Evolutionary conservation across 2,113 vertebrate genomes (phyloP), one percentile per base, ranked within the genome.

Genomic region (Nesoenas mayeri): DNA sequence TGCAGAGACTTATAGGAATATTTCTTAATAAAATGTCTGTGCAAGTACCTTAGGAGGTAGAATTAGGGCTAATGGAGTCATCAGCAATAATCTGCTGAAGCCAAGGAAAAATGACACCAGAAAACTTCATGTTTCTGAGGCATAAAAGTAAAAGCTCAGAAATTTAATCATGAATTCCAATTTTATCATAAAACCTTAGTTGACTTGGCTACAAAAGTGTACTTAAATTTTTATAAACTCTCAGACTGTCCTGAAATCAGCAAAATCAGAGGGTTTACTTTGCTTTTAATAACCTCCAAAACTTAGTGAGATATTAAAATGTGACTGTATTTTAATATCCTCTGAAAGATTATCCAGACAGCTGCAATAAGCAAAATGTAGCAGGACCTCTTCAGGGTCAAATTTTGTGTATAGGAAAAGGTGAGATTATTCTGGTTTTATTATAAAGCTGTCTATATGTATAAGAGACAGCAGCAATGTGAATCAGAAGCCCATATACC

Each of bases 211-310:
- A 72, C 20, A 71, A 81, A 92, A 89, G 82, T 11, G 22, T 85
- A 50, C 66, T 86, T 89, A n/a, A 38, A 44, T 74, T 95, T 92
- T 87, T 82, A 92, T 61, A 82, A 91, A 91, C 38, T 67, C 32
- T 79, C 32, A 90, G 54, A 42, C 65, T 71, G 15, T 64, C 48
- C 61, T 62, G 40, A 91, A 82, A 85, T 91, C 65, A 88, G 57
- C 57, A 96, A 95, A 95, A 11, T 7, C 21, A 21, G 56, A 32
- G 34, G 29, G 79, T 84, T 91, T 53, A 36, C 34, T 32, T 56
- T 81, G 71, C 44, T 92, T 95, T 92, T 94, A 94, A 85, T 92
- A 95, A 86, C 28, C 10, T 60, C 44, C 34, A 75, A 81, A 84
- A 38, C 62, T 71, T 69, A 91, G 38, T 25, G 60, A 85, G 50